Evolutionary conservation across 2,797 vertebrate species (phyloP), one percentile per base, ranked within the genome.

Genomic region (Siniperca scherzeri): DNA sequence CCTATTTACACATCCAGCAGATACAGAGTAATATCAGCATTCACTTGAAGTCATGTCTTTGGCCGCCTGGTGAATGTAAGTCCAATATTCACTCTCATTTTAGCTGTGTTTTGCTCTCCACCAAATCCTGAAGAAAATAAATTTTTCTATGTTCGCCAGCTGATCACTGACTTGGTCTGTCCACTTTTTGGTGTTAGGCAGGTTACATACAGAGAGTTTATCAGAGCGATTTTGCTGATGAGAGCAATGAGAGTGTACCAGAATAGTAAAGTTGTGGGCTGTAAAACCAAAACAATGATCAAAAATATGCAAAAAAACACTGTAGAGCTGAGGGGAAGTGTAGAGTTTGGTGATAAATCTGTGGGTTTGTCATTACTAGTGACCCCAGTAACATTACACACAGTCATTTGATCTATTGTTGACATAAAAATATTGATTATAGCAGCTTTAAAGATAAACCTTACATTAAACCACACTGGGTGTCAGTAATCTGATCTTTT

Each of bases 401-500:
- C 7, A 3, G 2, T 65, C 19, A 44, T 25, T 44, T 60, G 38
- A 75, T 62, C 14, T 52, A 52, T 25, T 65, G 14, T 71, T 73
- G 33, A 40, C 64, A 59, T 50, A 21, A 19, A 53, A 48, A 56
- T 44, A 19, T 36, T 27, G n/a, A 87, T 70, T 56, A 46, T 11
- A 27, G 46, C 56, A 38, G 11, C 21, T 76, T 81, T 70, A 66
- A 40, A 2, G 40, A 53, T 27, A 36, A 40, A 57, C 36, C 50
- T 7, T 13, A 40, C 19, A 22, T 21, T 25, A 55, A 72, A 67
- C 53, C 61, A 14, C 25, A 57, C 14, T 2, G 53, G 9, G 16
- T 53, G n/a, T 36, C 52, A 30, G 16, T 66, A 64, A 87, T 88
- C 57, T 36, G 40, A 62, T 80, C 33, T 74, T 79, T 74, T 74